Evolutionary conservation across 2,113 vertebrate genomes (phyloP), one percentile per base, ranked within the genome.

Genomic region (Sebastes schlegelii): DNA sequence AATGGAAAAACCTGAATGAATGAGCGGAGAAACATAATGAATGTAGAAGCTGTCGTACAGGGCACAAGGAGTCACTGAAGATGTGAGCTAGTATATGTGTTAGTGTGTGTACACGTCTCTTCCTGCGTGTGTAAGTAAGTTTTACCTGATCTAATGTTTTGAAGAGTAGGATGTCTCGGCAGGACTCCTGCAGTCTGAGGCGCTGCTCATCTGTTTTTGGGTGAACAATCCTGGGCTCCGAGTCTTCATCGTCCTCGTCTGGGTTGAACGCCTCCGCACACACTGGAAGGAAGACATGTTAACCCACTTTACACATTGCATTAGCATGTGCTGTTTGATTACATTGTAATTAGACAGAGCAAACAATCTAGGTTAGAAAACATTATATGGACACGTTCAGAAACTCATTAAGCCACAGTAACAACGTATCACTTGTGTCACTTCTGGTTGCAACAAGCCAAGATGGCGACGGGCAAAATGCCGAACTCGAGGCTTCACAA

Each of bases 141-240:
- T 34, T 89, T 96, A 99, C 98, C 97, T 98, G 97, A 90, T 99
- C 98, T 72, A 99, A 96, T 90, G 97, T 99, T 96, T 99, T 99
- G 93, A 99, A 99, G 80, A 99, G 94, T 23, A 99, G 95, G 89
- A 99, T 99, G 93, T 99, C 98, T 96, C 96, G 96, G 91, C 98
- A 99, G 66, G 98, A 96, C 86, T 99, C 98, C 92, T 99, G 98
- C 92, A 99, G 95, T 92, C 98, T 96, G 94, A 96, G 96, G 94
- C 98, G 96, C 90, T 99, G 98, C 61, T 97, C 97, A 67, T 99
- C 98, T 92, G 97, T 98, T 97, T 99, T 99, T 68, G 98, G 98
- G 91, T 99, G 95, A 88, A 99, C 96, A 85, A 99, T 97, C 95
- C 96, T 95, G 90, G 97, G 97, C 85, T 99, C 98, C n/a, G 96